These are phyloP conservation scores for Acleris sparsana DNA, from an alignment of 2,888 invertebrate genomes.

Conservation along the genomic window DNA sequence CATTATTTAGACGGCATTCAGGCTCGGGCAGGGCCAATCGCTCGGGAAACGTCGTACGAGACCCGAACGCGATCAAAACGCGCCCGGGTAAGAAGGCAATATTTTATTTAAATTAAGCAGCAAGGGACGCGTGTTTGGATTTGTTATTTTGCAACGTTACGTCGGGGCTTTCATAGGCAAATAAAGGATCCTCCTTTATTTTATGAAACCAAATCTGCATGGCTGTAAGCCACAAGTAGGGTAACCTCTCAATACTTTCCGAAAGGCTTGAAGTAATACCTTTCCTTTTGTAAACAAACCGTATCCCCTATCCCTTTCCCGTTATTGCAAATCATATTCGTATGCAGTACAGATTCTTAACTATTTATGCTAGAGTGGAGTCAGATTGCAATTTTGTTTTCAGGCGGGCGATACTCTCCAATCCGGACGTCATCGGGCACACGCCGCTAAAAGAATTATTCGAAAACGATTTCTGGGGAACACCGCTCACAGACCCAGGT, in stretches of 20 bases:
- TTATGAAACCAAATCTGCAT: conserved; percentile 34
- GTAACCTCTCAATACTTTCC: conserved; percentile 3
- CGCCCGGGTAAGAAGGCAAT: conserved; percentile 63
- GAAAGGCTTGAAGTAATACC: background rate
- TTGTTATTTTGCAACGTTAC: conserved; percentile 51
- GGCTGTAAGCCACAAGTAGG: conserved; percentile 22
- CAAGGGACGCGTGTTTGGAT: conserved; percentile 50
- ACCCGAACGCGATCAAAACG: conserved; percentile 60
- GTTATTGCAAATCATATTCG: too few relatives aligned
- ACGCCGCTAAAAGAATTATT: conserved; percentile 92
- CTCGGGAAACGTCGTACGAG: conserved; percentile 63
- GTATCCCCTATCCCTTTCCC: too few relatives aligned
- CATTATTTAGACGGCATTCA: conserved; percentile 69
- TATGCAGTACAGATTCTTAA: too few relatives aligned
- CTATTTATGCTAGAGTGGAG: conserved; percentile 27
- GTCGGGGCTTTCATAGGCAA: conserved; percentile 32
- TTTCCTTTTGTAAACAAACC: background rate
- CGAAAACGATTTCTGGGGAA: conserved; percentile 99
- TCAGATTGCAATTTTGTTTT: conserved; percentile 59
- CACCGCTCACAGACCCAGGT: conserved; percentile 94
- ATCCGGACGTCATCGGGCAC: conserved; percentile 94
- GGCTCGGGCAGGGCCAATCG: conserved; percentile 62
- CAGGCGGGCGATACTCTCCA: conserved; percentile 98
- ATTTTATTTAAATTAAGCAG: conserved; percentile 71
- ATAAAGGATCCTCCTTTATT: conserved; percentile 29